Conservation (phyloP, 2,888 invertebrate genomes). For the Ennomos erosarius region DNA sequence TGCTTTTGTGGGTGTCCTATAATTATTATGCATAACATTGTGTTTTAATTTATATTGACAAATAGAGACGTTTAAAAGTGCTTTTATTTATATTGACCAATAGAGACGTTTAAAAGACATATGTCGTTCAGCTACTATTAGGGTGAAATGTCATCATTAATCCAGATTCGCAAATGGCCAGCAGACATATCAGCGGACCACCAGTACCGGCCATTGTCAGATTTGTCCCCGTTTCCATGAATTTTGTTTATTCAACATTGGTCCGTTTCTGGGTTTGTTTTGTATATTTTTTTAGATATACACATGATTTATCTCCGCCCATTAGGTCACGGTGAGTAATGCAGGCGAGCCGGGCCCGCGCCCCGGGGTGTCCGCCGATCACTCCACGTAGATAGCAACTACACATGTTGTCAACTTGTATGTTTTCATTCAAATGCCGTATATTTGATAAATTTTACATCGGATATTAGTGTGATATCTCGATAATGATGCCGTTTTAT, state of each 20-base stretch:
- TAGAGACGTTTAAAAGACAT: constrained; percentile 2
- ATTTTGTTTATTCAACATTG: constrained; percentile 81
- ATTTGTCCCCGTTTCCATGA: constrained; percentile 83
- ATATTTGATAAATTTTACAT: constrained; percentile 79
- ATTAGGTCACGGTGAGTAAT: constrained; percentile 83
- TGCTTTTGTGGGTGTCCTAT: too few species aligned
- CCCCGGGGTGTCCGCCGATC: constrained; percentile 81
- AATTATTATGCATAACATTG: too few species aligned
- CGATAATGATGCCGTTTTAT: constrained; percentile 74
- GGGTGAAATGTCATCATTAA: constrained; percentile 50
- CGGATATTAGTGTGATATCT: constrained; percentile 76
- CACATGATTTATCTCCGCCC: constrained; percentile 81
- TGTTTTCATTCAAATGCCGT: constrained; percentile 81
- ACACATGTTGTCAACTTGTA: constrained; percentile 85
- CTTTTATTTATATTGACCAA: too few species aligned
- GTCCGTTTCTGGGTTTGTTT: constrained; percentile 69
- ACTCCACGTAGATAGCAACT: constrained; percentile 76
- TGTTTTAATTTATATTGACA: too few species aligned
- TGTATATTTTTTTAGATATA: constrained; percentile 70
- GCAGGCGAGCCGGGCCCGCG: constrained; percentile 66
- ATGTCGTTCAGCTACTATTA: constrained; percentile 16
- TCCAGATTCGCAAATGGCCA: constrained; percentile 61
- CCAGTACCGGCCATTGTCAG: constrained; percentile 72
- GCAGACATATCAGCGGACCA: constrained; percentile 63
- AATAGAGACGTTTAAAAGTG: not conserved